These are phyloP conservation scores for Strix uralensis DNA, from an alignment of 2,113 vertebrate genomes.

Conservation along the genomic window DNA sequence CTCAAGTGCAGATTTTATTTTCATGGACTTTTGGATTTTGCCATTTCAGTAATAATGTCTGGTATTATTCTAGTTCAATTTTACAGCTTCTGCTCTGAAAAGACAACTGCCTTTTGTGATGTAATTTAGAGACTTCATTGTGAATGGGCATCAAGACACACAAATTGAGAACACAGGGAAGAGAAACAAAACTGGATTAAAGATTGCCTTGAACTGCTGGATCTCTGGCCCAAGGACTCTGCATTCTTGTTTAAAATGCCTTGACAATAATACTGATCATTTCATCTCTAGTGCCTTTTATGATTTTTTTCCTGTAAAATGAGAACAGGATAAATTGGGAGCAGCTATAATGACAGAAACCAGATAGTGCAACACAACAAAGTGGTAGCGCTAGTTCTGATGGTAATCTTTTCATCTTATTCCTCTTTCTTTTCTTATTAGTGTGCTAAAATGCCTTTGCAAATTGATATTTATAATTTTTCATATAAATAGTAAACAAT, in stretches of 20 bases:
- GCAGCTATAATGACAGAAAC: slow-evolving; percentile 23
- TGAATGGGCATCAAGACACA: neutral
- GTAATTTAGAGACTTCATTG: slow-evolving; percentile 11
- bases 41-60: slow-evolving; percentile 22
- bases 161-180: slow-evolving; percentile 11
- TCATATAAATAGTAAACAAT: slow-evolving; percentile 7
- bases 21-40: neutral
- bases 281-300: slow-evolving; percentile 48
- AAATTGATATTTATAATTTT: slow-evolving; percentile 37
- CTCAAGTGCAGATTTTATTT: slow-evolving; percentile 5
- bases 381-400: neutral
- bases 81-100: neutral
- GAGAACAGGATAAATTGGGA: slow-evolving; percentile 31
- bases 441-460: neutral
- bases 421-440: neutral
- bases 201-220: slow-evolving; percentile 39
- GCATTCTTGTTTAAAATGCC: slow-evolving; percentile 49
- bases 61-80: neutral
- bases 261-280: slow-evolving; percentile 36
- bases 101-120: slow-evolving; percentile 26
- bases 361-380: neutral
- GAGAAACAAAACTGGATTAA: slow-evolving; percentile 49
- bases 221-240: slow-evolving; percentile 44
- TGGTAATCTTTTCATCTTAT: slow-evolving; percentile 14
- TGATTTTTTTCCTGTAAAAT: slow-evolving; percentile 30